These are phyloP conservation scores for Lepilemur septentrionalis DNA, from an alignment of 2,797 vertebrate species.

Conservation along the genomic window DNA sequence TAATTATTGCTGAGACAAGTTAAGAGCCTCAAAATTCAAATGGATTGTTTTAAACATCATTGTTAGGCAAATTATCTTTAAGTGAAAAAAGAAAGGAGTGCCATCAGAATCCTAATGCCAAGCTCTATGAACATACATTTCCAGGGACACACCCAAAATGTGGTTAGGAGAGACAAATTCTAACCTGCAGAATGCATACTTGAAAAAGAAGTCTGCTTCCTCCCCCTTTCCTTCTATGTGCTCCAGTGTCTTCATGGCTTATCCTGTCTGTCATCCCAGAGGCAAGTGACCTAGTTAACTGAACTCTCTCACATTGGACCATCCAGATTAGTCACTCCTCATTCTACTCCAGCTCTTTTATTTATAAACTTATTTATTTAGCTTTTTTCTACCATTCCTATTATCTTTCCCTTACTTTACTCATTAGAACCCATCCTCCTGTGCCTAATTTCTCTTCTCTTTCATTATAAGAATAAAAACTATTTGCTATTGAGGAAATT, in stretches of 20 bases:
- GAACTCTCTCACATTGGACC: not conserved
- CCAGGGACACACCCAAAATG: conserved; percentile 29
- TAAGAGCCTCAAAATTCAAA: not conserved
- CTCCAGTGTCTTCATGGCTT: not conserved
- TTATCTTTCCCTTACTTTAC: not conserved
- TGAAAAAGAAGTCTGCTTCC: not conserved
- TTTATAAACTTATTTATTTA: not conserved
- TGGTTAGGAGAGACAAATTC: conserved; percentile 38
- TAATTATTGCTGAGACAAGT: conserved; percentile 21
- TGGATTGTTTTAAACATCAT: not conserved
- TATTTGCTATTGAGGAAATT: not conserved
- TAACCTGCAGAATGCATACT: conserved; percentile 45
- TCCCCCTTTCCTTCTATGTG: not conserved
- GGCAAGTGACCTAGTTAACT: conserved; percentile 30
- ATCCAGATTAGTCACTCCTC: not conserved
- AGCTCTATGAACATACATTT: not conserved
- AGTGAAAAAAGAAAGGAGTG: not conserved
- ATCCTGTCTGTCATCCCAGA: not conserved
- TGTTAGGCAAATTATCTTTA: not conserved
- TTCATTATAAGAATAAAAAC: conserved; percentile 11
- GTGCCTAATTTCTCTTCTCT: conserved; percentile 11
- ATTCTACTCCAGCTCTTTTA: not conserved
- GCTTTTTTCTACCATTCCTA: not conserved
- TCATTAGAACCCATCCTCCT: not conserved
- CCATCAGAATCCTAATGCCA: not conserved